These are phyloP conservation scores for Puma concolor DNA, from an alignment of 2,113 vertebrate genomes.

Conservation along the genomic window DNA sequence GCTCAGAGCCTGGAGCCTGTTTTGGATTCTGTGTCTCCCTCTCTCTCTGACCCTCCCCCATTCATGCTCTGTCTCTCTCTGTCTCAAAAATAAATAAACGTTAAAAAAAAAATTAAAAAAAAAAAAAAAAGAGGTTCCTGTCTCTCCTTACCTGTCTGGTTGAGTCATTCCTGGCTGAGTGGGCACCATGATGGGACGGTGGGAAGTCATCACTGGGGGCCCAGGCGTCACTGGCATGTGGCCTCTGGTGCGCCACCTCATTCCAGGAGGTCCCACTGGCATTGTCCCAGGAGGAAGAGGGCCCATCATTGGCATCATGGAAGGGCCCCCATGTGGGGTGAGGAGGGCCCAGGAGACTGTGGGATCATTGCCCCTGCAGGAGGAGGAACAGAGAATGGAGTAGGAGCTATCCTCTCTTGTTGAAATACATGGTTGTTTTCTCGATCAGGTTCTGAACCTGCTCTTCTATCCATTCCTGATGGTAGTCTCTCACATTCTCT, in stretches of 20 bases:
- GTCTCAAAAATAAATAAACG: no score
- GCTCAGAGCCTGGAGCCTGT: no score
- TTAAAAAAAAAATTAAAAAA: no score
- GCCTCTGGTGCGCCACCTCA: not conserved
- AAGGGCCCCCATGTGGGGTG: not conserved
- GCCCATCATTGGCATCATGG: not conserved
- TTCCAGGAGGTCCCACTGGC: not conserved
- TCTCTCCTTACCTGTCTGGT: not conserved
- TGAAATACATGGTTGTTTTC: not conserved
- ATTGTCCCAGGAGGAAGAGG: not conserved
- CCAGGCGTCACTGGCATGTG: not conserved
- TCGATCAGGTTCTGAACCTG: not conserved
- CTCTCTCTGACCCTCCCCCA: no score
- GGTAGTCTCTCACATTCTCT: not conserved
- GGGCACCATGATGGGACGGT: not conserved
- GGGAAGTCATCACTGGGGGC: not conserved
- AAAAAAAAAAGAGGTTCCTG: not conserved
- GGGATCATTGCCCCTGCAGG: not conserved
- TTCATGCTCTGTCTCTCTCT: no score
- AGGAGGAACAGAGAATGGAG: not conserved
- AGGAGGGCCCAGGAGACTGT: not conserved
- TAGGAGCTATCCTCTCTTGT: not conserved
- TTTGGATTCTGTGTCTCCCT: no score
- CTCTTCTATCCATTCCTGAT: not conserved
- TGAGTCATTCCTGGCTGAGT: not conserved